Conservation (phyloP, 2,113 vertebrate genomes). For the Hiodon tergisus region DNA sequence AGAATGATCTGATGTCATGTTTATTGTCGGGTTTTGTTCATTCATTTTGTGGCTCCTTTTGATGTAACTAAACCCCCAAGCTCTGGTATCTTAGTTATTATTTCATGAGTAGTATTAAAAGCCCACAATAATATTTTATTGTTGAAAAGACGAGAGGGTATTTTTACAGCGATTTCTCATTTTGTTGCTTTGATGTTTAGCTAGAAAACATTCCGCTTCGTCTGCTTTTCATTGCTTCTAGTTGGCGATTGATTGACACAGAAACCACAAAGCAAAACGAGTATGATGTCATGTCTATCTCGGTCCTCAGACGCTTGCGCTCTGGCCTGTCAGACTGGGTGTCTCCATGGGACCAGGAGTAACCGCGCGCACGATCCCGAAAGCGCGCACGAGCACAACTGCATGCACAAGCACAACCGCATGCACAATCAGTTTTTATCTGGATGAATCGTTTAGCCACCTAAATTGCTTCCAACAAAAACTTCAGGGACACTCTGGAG, state of each 20-base stretch:
- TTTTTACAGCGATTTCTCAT: slow-evolving; percentile 24
- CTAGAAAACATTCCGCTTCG: slow-evolving; percentile 20
- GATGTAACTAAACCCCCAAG: slow-evolving; percentile 51
- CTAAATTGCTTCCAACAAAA: background rate
- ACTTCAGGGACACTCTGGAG: no score
- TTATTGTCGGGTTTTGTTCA: slow-evolving; percentile 41
- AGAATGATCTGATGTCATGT: slow-evolving; percentile 41
- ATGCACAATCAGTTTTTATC: no score
- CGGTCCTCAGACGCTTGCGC: slow-evolving; percentile 27
- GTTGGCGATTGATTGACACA: slow-evolving; percentile 48
- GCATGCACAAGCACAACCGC: no score
- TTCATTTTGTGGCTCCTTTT: slow-evolving; percentile 43
- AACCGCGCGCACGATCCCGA: background rate
- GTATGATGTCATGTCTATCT: slow-evolving; percentile 47
- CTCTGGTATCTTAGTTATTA: slow-evolving; percentile 31
- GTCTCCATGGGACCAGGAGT: slow-evolving; percentile 20
- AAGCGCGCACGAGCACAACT: no score
- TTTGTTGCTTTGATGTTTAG: slow-evolving; percentile 47
- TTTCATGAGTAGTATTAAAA: slow-evolving; percentile 11
- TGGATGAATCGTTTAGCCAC: no score
- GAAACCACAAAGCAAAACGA: slow-evolving; percentile 53
- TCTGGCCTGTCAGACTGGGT: slow-evolving; percentile 30
- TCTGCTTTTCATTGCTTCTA: slow-evolving; percentile 21
- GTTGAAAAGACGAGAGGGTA: background rate
- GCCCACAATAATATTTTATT: slow-evolving; percentile 7